A percentile compares a stretch with the other conserved stretches of the same genome.
These are phyloP conservation scores for Podilymbus podiceps DNA, from an alignment of 2,113 vertebrate genomes.

Conservation along the genomic window DNA sequence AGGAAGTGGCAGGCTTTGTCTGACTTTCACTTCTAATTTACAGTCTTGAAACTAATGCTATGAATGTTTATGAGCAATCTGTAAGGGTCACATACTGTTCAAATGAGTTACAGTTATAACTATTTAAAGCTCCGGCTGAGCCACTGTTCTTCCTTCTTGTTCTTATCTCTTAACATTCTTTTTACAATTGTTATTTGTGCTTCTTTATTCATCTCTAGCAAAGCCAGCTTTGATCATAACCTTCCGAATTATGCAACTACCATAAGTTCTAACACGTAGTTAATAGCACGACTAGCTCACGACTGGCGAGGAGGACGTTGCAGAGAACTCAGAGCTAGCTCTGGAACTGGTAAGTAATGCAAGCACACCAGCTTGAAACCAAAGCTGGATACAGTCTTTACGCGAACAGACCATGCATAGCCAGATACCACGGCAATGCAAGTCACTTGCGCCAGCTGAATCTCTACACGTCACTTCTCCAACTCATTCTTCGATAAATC, in stretches of 20 bases:
- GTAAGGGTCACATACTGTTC: neutral
- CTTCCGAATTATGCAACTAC: neutral
- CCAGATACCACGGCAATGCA: neutral
- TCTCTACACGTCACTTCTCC: neutral
- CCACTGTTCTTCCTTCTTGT: neutral
- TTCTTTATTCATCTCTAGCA: neutral
- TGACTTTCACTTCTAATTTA: neutral
- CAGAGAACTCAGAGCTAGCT: neutral
- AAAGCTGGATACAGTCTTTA: neutral
- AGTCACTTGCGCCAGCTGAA: neutral
- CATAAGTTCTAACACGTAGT: neutral
- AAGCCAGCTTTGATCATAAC: neutral
- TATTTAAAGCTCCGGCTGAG: neutral
- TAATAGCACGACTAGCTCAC: rapidly evolving
- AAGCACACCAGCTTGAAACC: neutral
- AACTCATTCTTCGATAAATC: neutral
- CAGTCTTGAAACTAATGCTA: neutral
- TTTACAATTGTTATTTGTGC: neutral
- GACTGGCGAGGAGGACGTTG: neutral
- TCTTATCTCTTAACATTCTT: neutral
- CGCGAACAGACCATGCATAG: neutral
- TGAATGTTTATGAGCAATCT: neutral
- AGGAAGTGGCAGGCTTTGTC: neutral
- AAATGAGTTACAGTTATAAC: neutral
- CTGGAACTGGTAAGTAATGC: neutral